These are phyloP conservation scores for Strix uralensis DNA, from an alignment of 2,113 vertebrate species.

Conservation along the genomic window DNA sequence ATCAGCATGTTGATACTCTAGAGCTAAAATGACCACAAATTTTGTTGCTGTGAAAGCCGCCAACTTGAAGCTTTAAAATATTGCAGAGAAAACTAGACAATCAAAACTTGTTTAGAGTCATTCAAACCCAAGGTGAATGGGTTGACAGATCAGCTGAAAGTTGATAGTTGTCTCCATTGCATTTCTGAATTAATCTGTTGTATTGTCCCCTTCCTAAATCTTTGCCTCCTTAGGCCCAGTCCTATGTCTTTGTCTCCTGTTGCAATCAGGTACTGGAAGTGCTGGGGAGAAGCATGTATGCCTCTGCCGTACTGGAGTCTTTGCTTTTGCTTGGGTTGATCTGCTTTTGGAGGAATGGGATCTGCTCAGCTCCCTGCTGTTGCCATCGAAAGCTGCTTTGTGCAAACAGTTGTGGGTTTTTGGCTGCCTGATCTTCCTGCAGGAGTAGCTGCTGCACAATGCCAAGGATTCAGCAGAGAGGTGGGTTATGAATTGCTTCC, in stretches of 20 bases:
- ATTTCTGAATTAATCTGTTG: not conserved
- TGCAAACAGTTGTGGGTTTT: not conserved
- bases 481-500: not conserved
- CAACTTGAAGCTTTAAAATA: not conserved
- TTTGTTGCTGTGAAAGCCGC: not conserved
- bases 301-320: not conserved
- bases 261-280: not conserved
- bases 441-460: not conserved
- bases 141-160: not conserved
- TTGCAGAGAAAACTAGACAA: not conserved
- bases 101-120: not conserved
- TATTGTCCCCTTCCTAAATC: not conserved
- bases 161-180: not conserved
- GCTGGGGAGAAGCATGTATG: not conserved
- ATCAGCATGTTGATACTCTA: not conserved
- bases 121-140: not conserved
- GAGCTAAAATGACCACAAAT: not conserved
- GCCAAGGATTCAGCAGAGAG: not conserved
- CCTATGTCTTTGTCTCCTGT: not conserved
- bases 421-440: not conserved
- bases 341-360: not conserved
- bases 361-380: not conserved
- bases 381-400: not conserved
- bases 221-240: too few relatives aligned
- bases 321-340: not conserved